These are phyloP conservation scores for Cheilinus undulatus DNA, from an alignment of 2,113 vertebrate genomes.

Conservation along the genomic window DNA sequence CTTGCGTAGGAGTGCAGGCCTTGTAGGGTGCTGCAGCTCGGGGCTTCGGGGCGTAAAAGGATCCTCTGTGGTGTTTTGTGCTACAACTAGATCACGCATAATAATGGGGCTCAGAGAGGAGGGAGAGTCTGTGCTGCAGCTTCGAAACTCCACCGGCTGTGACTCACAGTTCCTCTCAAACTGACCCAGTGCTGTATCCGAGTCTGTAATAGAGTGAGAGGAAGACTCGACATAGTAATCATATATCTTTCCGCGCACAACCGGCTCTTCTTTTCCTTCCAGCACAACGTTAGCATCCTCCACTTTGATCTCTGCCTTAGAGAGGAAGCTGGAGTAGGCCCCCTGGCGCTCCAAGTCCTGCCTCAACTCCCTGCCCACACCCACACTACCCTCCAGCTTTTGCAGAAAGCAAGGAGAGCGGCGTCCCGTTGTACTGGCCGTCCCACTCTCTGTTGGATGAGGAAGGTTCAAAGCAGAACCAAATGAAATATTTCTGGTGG, in stretches of 20 bases:
- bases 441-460: conserved; percentile 13
- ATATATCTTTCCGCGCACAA: conserved; percentile 88
- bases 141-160: conserved; percentile 45
- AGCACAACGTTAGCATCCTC: conserved; percentile 84
- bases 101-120: conserved; percentile 68
- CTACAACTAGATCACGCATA: conserved; percentile 73
- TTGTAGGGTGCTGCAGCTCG: conserved; percentile 37
- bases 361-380: conserved; percentile 81
- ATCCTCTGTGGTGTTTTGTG: conserved; percentile 42
- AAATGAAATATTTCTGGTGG: conserved; percentile 50
- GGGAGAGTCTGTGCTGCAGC: conserved; percentile 47
- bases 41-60: conserved; percentile 17
- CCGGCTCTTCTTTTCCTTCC: conserved; percentile 48
- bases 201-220: conserved; percentile 79
- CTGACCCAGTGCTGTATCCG: conserved; percentile 32
- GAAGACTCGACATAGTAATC: conserved; percentile 87
- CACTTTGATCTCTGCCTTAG: conserved; percentile 86
- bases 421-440: conserved; percentile 58
- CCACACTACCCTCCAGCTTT: conserved; percentile 78
- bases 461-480: conserved; percentile 37
- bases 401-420: conserved; percentile 80
- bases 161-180: conserved; percentile 55
- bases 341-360: conserved; percentile 66
- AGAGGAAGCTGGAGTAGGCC: conserved; percentile 86
- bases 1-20: conserved; percentile 77